These are phyloP conservation scores for Lates japonicus DNA, from an alignment of 2,797 vertebrate species.

Conservation along the genomic window DNA sequence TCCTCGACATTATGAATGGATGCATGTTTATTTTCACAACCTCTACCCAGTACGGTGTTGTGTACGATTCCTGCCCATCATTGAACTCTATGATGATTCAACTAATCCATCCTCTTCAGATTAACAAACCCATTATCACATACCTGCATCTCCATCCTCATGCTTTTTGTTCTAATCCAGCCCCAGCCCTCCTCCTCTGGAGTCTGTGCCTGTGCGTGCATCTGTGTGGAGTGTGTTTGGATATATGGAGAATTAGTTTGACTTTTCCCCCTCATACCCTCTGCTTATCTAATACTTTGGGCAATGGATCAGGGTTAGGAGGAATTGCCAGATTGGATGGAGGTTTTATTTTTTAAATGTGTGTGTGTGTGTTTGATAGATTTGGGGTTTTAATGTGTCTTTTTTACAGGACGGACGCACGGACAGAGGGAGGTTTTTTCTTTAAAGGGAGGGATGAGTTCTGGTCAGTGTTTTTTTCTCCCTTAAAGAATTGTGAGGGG, in stretches of 20 bases:
- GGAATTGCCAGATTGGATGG: constrained; percentile 65
- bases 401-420: constrained; percentile 49
- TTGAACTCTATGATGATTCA: constrained; percentile 18
- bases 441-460: constrained; percentile 42
- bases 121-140: constrained; percentile 72
- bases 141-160: constrained; percentile 63
- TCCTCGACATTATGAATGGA: too few relatives aligned
- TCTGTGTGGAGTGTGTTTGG: constrained; percentile 61
- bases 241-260: constrained; percentile 75
- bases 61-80: constrained; percentile 11
- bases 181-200: constrained; percentile 27
- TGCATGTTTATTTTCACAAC: not conserved
- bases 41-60: not conserved
- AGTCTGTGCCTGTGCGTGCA: constrained; percentile 45
- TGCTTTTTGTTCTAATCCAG: constrained; percentile 65
- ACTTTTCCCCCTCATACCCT: constrained; percentile 51
- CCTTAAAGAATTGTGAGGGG: constrained; percentile 17
- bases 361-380: constrained; percentile 23
- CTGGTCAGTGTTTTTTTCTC: not conserved
- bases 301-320: constrained; percentile 63
- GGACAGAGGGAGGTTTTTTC: constrained; percentile 11
- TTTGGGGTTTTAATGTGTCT: constrained; percentile 50
- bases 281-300: constrained; percentile 73
- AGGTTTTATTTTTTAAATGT: constrained; percentile 30
- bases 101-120: constrained; percentile 67